Conservation (phyloP, 2,797 vertebrate species). For the Falco biarmicus region DNA sequence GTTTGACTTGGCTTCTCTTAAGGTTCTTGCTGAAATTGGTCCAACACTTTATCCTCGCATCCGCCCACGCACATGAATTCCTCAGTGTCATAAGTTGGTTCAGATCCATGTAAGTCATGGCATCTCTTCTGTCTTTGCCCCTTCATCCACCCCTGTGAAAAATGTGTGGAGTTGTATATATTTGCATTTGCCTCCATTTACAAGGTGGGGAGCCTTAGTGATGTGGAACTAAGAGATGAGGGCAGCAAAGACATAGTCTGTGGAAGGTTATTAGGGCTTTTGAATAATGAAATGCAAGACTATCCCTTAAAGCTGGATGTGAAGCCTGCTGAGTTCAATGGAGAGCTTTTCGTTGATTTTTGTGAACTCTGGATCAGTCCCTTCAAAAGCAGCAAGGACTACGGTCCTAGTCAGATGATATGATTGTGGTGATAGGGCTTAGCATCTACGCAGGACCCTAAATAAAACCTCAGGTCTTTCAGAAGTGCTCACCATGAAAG, state of each 20-base stretch:
- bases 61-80: neutral
- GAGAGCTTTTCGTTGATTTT: neutral
- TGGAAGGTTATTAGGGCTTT: neutral
- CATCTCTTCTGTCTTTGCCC: neutral
- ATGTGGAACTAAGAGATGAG: neutral
- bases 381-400: neutral
- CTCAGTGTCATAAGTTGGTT: constrained; percentile 6
- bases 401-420: neutral
- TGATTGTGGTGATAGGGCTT: neutral
- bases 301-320: neutral
- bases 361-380: neutral
- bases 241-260: neutral
- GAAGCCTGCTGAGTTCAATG: neutral
- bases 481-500: neutral
- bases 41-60: constrained; percentile 14
- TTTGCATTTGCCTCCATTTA: too few relatives aligned
- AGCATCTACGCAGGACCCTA: neutral
- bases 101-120: neutral
- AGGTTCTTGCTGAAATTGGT: constrained; percentile 17
- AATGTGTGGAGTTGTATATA: neutral
- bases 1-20: constrained; percentile 43
- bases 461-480: neutral
- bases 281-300: neutral
- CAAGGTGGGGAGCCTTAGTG: neutral
- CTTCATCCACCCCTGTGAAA: neutral